Evolutionary conservation across 1,140 invertebrate species (phyloP).

Genomic region (Papilio glaucus): DNA sequence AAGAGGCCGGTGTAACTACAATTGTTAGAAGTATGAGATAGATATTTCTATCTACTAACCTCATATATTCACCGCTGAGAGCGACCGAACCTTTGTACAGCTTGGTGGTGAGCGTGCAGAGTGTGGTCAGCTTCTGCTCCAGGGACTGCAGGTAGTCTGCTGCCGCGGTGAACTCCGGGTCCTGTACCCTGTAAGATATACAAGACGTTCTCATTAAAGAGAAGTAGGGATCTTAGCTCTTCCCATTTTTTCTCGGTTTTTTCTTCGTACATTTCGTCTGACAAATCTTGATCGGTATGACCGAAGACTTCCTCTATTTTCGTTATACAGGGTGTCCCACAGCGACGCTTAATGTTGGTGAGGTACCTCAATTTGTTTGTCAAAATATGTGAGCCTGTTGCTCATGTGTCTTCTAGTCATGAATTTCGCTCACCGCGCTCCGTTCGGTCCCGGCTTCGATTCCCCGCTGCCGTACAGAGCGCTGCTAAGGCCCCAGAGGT

Average conservation of each 20-base stretch:
- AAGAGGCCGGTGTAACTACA: no score
- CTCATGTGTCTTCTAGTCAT: neutral
- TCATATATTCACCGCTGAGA: slow-evolving; percentile 56
- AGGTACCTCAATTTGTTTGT: no score
- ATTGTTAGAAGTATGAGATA: no score
- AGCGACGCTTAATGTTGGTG: no score
- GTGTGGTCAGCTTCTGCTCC: slow-evolving; percentile 63
- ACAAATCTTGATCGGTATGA: no score
- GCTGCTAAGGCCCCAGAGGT: slow-evolving; percentile 68
- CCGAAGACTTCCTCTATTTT: no score
- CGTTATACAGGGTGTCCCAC: no score
- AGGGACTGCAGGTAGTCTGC: slow-evolving; percentile 68
- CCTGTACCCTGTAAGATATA: slow-evolving; percentile 59
- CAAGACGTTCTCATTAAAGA: neutral
- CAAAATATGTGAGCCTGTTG: no score
- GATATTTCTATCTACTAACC: slow-evolving; percentile 56
- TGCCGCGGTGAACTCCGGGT: slow-evolving; percentile 66
- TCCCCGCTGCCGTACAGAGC: slow-evolving; percentile 62
- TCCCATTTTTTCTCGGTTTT: no score
- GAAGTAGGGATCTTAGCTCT: neutral
- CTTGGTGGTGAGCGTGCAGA: slow-evolving; percentile 64
- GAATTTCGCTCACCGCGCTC: slow-evolving; percentile 57
- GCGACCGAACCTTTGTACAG: slow-evolving; percentile 61
- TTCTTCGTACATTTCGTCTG: no score
- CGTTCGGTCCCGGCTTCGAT: slow-evolving; percentile 54